Conservation (phyloP, 2,797 vertebrate species). For the Galaxias olidus region DNA sequence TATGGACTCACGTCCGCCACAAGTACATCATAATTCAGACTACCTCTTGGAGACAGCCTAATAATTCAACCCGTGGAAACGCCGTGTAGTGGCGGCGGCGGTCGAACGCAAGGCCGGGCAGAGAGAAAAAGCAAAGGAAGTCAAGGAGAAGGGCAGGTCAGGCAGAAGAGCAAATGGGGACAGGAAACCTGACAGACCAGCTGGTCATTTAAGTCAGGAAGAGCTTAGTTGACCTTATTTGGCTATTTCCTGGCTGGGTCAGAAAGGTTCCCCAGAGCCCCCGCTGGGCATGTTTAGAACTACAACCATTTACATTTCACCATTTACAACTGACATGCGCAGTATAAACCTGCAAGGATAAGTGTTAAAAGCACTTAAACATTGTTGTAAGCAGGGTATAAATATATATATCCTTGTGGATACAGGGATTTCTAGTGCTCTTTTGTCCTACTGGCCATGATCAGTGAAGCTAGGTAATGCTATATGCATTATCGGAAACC, state of each 20-base stretch:
- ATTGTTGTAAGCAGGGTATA: too few species aligned
- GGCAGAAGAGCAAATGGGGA: slow-evolving; percentile 11
- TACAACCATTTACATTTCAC: too few species aligned
- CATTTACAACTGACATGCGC: too few species aligned
- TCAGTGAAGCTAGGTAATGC: too few species aligned
- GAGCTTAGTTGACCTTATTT: slow-evolving; percentile 21
- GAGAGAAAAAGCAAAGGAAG: neutral
- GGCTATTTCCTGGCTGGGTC: neutral
- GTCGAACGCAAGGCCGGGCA: neutral
- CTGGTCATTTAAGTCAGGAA: slow-evolving; percentile 43
- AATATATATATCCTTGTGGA: too few species aligned
- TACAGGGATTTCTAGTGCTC: too few species aligned
- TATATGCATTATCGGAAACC: too few species aligned
- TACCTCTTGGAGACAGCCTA: slow-evolving; percentile 22
- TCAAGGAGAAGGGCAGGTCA: neutral
- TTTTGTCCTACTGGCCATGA: too few species aligned
- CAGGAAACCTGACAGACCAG: neutral
- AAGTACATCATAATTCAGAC: neutral
- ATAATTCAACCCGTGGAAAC: slow-evolving; percentile 27
- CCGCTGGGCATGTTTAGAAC: too few species aligned
- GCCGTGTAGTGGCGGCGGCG: slow-evolving; percentile 3
- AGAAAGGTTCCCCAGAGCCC: too few species aligned
- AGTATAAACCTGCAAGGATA: too few species aligned
- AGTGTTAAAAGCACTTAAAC: too few species aligned
- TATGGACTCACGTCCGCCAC: slow-evolving; percentile 12